Percentiles rank a stretch among this genome's conserved stretches.
These are phyloP conservation scores for Rhabdomys pumilio DNA, from an alignment of 2,797 vertebrate genomes.

Conservation along the genomic window DNA sequence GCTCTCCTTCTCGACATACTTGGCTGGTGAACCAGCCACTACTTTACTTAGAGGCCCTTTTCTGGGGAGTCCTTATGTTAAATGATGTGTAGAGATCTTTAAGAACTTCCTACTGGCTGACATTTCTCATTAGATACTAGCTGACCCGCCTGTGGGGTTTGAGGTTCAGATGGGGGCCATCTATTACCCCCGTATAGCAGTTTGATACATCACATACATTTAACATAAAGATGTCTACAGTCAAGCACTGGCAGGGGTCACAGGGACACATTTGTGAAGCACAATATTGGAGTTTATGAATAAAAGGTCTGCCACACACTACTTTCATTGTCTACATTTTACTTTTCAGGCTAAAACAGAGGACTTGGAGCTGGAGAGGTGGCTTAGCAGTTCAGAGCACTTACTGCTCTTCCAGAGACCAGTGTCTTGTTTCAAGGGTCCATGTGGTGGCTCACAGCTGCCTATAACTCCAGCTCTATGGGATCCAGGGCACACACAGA, in stretches of 20 bases:
- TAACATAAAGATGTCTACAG: background rate
- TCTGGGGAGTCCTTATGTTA: slow-evolving; percentile 65
- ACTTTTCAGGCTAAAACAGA: background rate
- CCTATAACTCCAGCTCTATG: background rate
- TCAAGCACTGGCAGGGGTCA: background rate
- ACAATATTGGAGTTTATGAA: background rate
- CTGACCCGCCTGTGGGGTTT: slow-evolving; percentile 31
- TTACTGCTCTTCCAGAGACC: background rate
- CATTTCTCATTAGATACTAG: slow-evolving; percentile 56
- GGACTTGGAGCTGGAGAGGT: background rate
- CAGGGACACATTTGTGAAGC: background rate
- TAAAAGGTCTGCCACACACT: background rate
- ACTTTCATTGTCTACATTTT: slow-evolving; percentile 22
- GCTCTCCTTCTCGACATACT: slow-evolving; percentile 42
- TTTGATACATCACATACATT: background rate
- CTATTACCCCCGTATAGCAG: background rate
- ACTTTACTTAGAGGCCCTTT: slow-evolving; percentile 55
- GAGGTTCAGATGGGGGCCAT: slow-evolving; percentile 51
- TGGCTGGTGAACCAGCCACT: slow-evolving; percentile 40
- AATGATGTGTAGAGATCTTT: slow-evolving; percentile 62
- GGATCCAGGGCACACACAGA: background rate
- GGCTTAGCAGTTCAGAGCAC: background rate
- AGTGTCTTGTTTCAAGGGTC: background rate
- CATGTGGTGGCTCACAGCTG: background rate
- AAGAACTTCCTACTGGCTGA: slow-evolving; percentile 41